Percentiles rank a stretch among this genome's conserved stretches.
Conservation (phyloP, 2,888 invertebrate genomes). For the Nasonovia ribisnigri region DNA sequence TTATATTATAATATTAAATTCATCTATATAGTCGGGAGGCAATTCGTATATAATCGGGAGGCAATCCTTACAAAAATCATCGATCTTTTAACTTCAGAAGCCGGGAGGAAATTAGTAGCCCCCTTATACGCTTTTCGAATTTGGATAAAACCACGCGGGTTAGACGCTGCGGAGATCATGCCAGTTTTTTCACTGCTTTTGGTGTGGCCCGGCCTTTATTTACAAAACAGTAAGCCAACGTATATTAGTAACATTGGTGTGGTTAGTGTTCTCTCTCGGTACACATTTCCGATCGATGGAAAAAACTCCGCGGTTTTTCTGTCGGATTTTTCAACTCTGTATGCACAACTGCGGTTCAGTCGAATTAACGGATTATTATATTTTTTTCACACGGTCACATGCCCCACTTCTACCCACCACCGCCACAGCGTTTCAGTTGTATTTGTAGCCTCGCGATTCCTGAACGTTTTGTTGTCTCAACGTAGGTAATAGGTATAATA, state of each 20-base stretch:
- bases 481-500: too few species aligned
- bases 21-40: not conserved
- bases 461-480: not conserved
- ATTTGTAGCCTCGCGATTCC: not conserved
- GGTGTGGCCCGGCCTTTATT: not conserved
- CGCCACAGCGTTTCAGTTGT: fast-evolving
- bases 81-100: not conserved
- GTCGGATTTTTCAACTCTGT: not conserved
- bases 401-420: not conserved
- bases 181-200: too few species aligned
- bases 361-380: not conserved
- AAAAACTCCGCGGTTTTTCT: not conserved
- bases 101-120: not conserved
- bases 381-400: not conserved
- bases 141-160: not conserved
- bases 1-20: too few species aligned
- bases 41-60: not conserved
- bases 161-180: not conserved
- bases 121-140: not conserved
- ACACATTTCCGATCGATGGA: not conserved
- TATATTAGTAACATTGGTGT: not conserved
- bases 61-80: not conserved
- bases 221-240: not conserved
- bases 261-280: not conserved
- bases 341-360: constrained; percentile 4